Base-by-base conservation (phyloP, 2,888 invertebrate species). In the Bugula neritina region DNA sequence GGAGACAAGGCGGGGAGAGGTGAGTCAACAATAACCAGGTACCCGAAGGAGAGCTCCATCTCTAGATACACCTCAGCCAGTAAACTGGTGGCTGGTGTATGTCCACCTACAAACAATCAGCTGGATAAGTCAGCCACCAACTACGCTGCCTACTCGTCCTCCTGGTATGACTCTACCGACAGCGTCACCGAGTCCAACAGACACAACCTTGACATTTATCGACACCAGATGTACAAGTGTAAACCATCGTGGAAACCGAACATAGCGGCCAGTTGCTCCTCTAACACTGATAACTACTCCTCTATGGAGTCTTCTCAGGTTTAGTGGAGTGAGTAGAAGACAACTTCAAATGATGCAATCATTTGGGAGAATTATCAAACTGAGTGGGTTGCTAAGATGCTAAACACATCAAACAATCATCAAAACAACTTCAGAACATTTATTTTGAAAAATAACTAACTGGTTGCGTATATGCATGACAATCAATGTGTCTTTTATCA, bases 261-360 rank as follows among this genome's bases (percentile, higher is more conserved):
- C 23, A 70, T 70, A 13, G 70, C 52, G 10, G 70, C 23, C 25
- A 70, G 70, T 29, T 54, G 52, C 52, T 70, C 70, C 2, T 70
- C 70, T n/a, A 70, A 70, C 31, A 70, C 43, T 2, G 70, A 70
- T 52, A 70, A 70, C 43, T 70, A 70, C 25, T 70, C 70, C 3
- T 17, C 70, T n/a, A 43, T 70, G 52, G 70, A 54, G 25, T 54
- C 54, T 27, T 70, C 70, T n/a, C 70, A 54, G 25, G 70, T 70
- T 23, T 70, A 70, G 70, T 27, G 3, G 5, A 35, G 34, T 5
- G 57, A 5, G 3, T 21, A 13, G 57, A 13, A 43, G 5, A 43
- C 5, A 43, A 43, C 43, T 43, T 43, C 17, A n/a, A n/a, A n/a
- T n/a, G n/a, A n/a, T n/a, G n/a, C n/a, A n/a, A n/a, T n/a, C n/a